Evolutionary conservation across 2,888 invertebrate genomes (phyloP), one percentile per base, ranked within the genome.

Genomic region (Lepidocyrtoides sp.): DNA sequence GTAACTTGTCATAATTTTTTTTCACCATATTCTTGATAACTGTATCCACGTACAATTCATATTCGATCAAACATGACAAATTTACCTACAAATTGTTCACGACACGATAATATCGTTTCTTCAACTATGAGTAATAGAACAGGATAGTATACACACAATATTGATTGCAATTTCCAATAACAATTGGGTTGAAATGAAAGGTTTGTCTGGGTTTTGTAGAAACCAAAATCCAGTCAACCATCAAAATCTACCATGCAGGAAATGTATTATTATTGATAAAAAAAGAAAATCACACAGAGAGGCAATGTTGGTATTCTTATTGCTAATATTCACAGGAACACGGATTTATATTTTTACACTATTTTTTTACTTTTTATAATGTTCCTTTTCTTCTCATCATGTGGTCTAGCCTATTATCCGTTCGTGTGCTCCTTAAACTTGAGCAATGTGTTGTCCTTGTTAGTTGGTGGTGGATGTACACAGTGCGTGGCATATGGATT

Each of bases 11-110:
- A 2, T 54, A 17, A 51, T 54, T 5, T 20, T 20, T 60, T 5
- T 14, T 7, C 7, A 23, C 26, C 23, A 60, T 23, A 23, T 1
- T 23, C 23, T 20, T 10, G 48, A 48, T 48, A n/a, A 60, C 60
- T 10, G 23, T 23, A 2, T 23, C 7, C 17, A 10, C 7, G 23
- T 26, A 26, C 14, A 51, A 51, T 12, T 48, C 1, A 77, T 77
- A 29, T 77, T 77, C 77, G 77, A 77, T 77, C 77, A 77, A 77
- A 77, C 77, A 77, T 77, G 77, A 77, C 51, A 77, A 77, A 77
- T 69, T 69, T 41, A 4, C 41, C 17, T 17, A 3, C 41, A 41
- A 69, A 41, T 69, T 41, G 41, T 41, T 36, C 69, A 69, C 69
- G 69, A 69, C 36, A 26, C 7, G 7, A 7, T n/a, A n/a, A n/a